Base-by-base conservation (phyloP, 2,113 vertebrate species). In the Forbesichthys agassizii region DNA sequence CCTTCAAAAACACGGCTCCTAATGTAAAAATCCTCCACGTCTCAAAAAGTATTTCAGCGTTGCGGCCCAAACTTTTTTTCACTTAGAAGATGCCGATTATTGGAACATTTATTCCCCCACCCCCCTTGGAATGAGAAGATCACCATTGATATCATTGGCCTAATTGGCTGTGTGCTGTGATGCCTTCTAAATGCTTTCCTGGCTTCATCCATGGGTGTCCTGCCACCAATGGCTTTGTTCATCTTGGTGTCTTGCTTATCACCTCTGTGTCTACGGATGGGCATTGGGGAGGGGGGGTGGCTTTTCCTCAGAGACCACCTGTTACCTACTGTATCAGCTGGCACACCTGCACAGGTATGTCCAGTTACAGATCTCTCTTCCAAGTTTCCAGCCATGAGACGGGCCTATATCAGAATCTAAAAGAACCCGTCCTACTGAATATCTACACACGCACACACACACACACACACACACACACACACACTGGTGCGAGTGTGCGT, bases 371-470 rank as follows among this genome's bases (percentile, higher is more conserved):
- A 52, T 20, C 58, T 53, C 27, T 27, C 20, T 49, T 12, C 14
- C 20, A 33, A 12, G 27, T 33, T 27, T 3, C 55, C n/a, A 69
- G 57, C 33, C 14, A 27, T 6, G 46, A 57, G 56, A 68, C 47
- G 48, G 46, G 14, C 4, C 66, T 33, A 49, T n/a, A 59, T 59
- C 42, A 48, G 18, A 11, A 20, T 13, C 33, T 59, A 59, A 59
- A 33, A 59, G 12, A 4, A 11, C 61, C 51, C 55, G 51, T 64
- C 33, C 51, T 62, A 70, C 59, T 20, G 58, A 86, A 72, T 78
- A 85, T 78, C 73, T 86, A 86, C 70, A 74, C 63, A 75, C 54
- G 74, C 52, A 53, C 47, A 77, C 61, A 71, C 52, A 76, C 33
- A 27, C 18, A 53, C 47, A 77, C 61, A 71, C 52, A 76, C 33